These are phyloP conservation scores for Trachymyrmex septentrionalis DNA, from an alignment of 1,140 invertebrate species.

Conservation along the genomic window DNA sequence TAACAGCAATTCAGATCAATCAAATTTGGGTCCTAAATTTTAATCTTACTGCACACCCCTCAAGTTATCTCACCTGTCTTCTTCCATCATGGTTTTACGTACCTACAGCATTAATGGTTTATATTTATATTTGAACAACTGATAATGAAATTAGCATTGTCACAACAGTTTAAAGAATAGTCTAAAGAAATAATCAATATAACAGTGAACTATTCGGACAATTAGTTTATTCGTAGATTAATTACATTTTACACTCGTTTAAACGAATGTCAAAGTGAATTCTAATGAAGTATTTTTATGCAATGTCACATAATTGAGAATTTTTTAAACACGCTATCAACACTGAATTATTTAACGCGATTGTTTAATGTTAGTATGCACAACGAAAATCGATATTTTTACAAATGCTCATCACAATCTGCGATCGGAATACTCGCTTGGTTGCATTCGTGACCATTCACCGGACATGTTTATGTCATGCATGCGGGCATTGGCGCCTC, in stretches of 20 bases:
- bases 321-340: not conserved
- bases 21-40: too few species aligned
- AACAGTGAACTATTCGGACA: too few species aligned
- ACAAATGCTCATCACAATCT: not conserved
- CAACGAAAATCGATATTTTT: slow-evolving; percentile 12
- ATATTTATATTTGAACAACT: too few species aligned
- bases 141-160: too few species aligned
- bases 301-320: not conserved
- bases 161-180: too few species aligned
- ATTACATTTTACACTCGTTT: not conserved
- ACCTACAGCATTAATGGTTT: too few species aligned
- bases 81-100: too few species aligned
- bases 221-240: not conserved
- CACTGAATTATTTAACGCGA: not conserved
- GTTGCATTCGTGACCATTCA: slow-evolving; percentile 36
- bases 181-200: too few species aligned
- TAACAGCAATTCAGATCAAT: too few species aligned
- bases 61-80: too few species aligned
- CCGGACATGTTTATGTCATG: slow-evolving; percentile 38
- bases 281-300: not conserved
- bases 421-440: not conserved
- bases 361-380: not conserved
- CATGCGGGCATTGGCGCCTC: slow-evolving; percentile 58
- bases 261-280: not conserved
- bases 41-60: too few species aligned